These are phyloP conservation scores for Dasyprocta punctata DNA, from an alignment of 2,113 vertebrate genomes.

Conservation along the genomic window DNA sequence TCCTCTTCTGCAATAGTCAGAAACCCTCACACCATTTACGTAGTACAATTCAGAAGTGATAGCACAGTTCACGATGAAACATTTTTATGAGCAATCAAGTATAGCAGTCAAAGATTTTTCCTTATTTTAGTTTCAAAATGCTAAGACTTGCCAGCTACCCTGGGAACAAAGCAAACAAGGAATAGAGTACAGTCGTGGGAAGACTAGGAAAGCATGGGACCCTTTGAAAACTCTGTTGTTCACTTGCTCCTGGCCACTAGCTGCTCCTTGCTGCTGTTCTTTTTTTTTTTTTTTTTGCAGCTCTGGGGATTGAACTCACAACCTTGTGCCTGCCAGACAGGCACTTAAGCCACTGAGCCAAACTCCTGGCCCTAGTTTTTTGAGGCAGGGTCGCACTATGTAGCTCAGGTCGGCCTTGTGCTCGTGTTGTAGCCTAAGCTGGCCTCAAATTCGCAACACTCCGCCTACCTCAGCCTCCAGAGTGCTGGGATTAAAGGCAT, in stretches of 20 bases:
- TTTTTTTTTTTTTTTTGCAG: too few species aligned
- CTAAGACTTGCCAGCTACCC: not conserved
- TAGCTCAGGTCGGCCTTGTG: too few species aligned
- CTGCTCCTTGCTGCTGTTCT: too few species aligned
- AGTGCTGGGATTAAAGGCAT: too few species aligned
- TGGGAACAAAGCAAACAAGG: not conserved
- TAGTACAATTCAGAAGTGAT: slow-evolving; percentile 55
- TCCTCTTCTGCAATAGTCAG: slow-evolving; percentile 36
- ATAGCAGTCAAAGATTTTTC: not conserved
- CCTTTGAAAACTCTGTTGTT: not conserved
- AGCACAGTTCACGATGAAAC: slow-evolving; percentile 46
- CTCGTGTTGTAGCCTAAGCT: too few species aligned
- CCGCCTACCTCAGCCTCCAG: too few species aligned
- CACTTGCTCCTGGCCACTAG: not conserved
- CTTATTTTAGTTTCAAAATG: slow-evolving; percentile 43
- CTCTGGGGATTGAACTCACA: too few species aligned
- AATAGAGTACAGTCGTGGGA: not conserved
- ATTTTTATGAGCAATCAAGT: slow-evolving; percentile 58
- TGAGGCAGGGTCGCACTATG: too few species aligned
- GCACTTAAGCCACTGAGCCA: too few species aligned
- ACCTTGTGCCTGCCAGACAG: too few species aligned
- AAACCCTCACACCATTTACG: slow-evolving; percentile 54
- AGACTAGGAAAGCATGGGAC: not conserved
- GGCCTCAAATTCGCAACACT: too few species aligned
- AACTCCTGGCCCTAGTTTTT: too few species aligned